Percentiles rank a stretch among this genome's conserved stretches.
Conservation (phyloP, 2,888 invertebrate species). For the Eustalomyia histrio region DNA sequence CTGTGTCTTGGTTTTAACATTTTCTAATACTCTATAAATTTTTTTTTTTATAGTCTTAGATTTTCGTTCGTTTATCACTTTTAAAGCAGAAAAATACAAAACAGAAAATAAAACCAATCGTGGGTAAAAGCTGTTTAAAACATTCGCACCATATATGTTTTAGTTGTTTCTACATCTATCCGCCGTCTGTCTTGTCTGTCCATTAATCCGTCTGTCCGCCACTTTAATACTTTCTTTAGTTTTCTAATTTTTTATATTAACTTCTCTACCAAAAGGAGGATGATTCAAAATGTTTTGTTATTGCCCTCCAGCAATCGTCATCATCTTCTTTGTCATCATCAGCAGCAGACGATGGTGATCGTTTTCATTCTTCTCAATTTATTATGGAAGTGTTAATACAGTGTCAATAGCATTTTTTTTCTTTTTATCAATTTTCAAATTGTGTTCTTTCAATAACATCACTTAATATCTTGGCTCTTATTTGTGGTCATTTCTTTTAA, state of each 20-base stretch:
- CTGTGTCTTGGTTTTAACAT: conserved; percentile 8
- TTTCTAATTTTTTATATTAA: conserved; percentile 13
- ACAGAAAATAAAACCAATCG: conserved; percentile 30
- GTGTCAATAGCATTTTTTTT: conserved; percentile 40
- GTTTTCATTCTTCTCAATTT: conserved; percentile 47
- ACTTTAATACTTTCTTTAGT: conserved; percentile 51
- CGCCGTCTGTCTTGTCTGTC: conserved; percentile 22
- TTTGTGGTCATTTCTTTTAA: conserved; percentile 48
- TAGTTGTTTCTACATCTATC: conserved; percentile 35
- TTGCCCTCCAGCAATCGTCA: conserved; percentile 53
- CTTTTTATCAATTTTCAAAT: conserved; percentile 12
- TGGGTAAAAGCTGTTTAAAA: conserved; percentile 64
- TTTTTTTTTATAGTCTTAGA: conserved; percentile 43
- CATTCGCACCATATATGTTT: conserved; percentile 58
- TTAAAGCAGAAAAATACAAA: conserved; percentile 24
- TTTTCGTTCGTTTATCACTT: conserved; percentile 44
- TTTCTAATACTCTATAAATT: conserved; percentile 29
- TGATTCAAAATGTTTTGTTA: conserved; percentile 40
- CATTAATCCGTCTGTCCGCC: conserved; percentile 25
- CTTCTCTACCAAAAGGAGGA: conserved; percentile 18
- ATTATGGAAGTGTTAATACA: conserved; percentile 54
- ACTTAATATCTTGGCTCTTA: conserved; percentile 35
- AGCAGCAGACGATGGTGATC: conserved; percentile 30
- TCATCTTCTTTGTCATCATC: conserved; percentile 32
- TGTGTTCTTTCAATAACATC: conserved; percentile 21